These are phyloP conservation scores for Pseudochromis fuscus DNA, from an alignment of 2,797 vertebrate genomes.

Conservation along the genomic window DNA sequence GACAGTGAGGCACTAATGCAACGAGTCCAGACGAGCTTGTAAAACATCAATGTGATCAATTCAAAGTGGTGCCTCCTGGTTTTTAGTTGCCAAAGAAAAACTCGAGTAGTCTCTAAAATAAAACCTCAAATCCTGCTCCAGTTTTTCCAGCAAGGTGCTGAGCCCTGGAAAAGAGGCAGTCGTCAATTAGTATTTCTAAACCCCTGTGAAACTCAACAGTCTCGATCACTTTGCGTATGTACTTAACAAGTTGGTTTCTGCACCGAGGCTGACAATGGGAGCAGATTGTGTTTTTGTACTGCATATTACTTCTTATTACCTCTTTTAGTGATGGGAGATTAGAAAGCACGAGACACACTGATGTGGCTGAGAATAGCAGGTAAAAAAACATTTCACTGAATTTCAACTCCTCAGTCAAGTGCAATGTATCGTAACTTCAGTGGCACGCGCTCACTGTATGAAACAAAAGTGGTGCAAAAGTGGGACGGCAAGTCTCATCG, in stretches of 20 bases:
- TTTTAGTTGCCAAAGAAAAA: slow-evolving; percentile 43
- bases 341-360: slow-evolving; percentile 64
- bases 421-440: slow-evolving; percentile 72
- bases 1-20: slow-evolving; percentile 4
- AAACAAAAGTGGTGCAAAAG: slow-evolving; percentile 75
- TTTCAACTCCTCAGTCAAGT: slow-evolving; percentile 72
- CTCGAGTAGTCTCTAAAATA: slow-evolving; percentile 44
- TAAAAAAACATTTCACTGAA: slow-evolving; percentile 69
- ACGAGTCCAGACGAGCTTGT: neutral
- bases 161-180: slow-evolving; percentile 41
- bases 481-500: slow-evolving; percentile 73
- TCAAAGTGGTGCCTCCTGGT: slow-evolving; percentile 26
- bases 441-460: slow-evolving; percentile 52
- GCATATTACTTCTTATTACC: slow-evolving; percentile 73
- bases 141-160: slow-evolving; percentile 27
- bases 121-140: slow-evolving; percentile 52
- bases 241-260: slow-evolving; percentile 65
- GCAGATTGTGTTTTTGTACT: slow-evolving; percentile 62
- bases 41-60: slow-evolving; percentile 45
- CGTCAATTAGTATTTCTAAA: slow-evolving; percentile 52
- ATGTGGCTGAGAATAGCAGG: slow-evolving; percentile 75
- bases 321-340: slow-evolving; percentile 68
- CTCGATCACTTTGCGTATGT: slow-evolving; percentile 51
- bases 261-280: slow-evolving; percentile 57
- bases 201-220: slow-evolving; percentile 54